Base-by-base conservation (phyloP, 2,888 invertebrate genomes). In the Tribolium freemani region DNA sequence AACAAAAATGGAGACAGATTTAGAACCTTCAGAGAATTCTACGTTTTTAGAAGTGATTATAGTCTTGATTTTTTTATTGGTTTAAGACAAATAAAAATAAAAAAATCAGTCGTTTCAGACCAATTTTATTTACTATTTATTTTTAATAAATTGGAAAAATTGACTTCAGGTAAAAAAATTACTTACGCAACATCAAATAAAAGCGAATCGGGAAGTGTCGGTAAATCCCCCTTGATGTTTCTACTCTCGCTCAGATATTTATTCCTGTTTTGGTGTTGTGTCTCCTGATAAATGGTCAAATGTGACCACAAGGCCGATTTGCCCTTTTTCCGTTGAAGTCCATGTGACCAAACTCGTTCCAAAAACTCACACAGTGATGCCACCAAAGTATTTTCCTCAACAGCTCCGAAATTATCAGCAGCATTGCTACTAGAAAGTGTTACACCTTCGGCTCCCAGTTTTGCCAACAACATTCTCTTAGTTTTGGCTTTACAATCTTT, bases 301-400 rank as follows among this genome's bases (percentile, higher is more conserved):
- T 98, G 98, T 72, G 96, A 94, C 99, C 99, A 99, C 3, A 99
- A 88, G 0, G 98, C 97, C 0, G 98, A 98, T 88, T 98, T 99
- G 5, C 98, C 98, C 88, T 97, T 94, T 86, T 98, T 99, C 73
- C 93, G 94, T 81, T 97, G 97, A 61, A 98, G 88, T 0, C 99
- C 99, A 84, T 99, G 99, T 0, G 97, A 96, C 99, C 99, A 99
- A 21, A 99, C 94, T 77, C 99, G 90, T 87, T 99, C 99, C 56
- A 99, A 87, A 64, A 99, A 90, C 88, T 99, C 99, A 87, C 99
- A 99, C 3, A 99, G 89, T 69, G 97, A 96, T n/a, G 98, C 98
- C 50, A 99, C 98, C 80, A 99, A 90, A 0, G 99, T 99, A 84
- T 97, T 99, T 86, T 99, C 99, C 87, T 99, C 99, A 0, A 97